phyloP scores from a whole-genome alignment of 1,140 invertebrate species.

The Trichomalopsis sarcophagae region DNA sequence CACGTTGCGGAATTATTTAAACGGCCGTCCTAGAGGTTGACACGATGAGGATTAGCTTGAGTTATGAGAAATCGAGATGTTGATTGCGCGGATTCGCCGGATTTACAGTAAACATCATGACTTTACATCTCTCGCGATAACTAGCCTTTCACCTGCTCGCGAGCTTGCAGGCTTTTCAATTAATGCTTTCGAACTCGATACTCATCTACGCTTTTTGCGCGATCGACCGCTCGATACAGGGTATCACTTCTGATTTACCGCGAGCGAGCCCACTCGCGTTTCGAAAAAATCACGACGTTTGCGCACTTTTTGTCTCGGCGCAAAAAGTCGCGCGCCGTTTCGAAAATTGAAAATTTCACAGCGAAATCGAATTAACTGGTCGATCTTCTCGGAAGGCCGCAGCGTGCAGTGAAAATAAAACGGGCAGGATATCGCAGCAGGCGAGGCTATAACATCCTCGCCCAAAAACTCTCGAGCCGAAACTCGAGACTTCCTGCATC shows the following conservation, averaged over 20 bases:
- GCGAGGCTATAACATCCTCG: too few relatives aligned
- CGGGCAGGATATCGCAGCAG: neutral
- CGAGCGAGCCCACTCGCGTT: too few relatives aligned
- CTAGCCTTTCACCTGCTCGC: too few relatives aligned
- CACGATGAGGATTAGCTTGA: neutral
- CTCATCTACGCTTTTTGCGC: neutral
- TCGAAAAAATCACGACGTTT: too few relatives aligned
- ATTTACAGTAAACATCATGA: neutral
- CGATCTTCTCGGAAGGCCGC: too few relatives aligned
- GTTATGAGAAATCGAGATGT: neutral
- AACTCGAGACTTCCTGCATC: slow-evolving; percentile 40
- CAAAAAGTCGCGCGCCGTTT: too few relatives aligned
- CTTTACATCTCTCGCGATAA: neutral
- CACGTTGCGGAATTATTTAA: slow-evolving; percentile 41
- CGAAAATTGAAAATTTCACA: too few relatives aligned
- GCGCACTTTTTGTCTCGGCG: too few relatives aligned
- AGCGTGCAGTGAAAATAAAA: too few relatives aligned
- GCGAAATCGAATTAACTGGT: too few relatives aligned
- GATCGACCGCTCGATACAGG: neutral
- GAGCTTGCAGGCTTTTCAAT: neutral
- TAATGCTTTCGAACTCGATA: neutral
- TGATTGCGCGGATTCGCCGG: too few relatives aligned
- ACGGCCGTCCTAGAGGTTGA: neutral
- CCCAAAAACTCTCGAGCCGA: neutral
- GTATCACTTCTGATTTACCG: too few relatives aligned